phyloP scores from a whole-genome alignment of 2,113 vertebrate genomes.

The Melanocharis versteri region DNA sequence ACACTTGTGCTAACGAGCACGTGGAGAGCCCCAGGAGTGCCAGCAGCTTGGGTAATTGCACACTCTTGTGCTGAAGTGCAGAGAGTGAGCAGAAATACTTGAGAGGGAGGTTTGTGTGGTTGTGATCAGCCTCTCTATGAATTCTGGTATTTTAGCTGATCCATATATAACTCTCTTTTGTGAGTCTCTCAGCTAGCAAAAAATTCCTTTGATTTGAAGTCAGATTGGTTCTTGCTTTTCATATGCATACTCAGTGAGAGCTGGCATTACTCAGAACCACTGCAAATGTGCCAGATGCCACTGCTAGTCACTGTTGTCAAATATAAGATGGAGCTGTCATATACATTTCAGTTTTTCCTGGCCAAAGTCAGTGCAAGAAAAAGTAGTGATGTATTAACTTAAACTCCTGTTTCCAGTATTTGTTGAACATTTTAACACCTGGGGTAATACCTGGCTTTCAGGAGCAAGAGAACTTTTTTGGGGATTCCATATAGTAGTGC shows the following conservation, averaged over 20 bases:
- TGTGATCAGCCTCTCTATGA: background rate
- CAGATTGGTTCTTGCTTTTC: background rate
- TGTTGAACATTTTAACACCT: background rate
- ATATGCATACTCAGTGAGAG: background rate
- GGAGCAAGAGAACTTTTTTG: background rate
- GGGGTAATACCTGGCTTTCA: background rate
- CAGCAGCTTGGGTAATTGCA: background rate
- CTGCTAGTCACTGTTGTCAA: background rate
- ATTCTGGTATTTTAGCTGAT: background rate
- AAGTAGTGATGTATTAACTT: background rate
- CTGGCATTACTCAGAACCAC: background rate
- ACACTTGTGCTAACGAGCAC: background rate
- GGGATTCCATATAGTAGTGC: background rate
- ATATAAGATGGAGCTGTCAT: background rate
- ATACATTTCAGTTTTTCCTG: background rate
- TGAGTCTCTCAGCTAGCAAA: background rate
- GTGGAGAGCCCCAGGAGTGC: accelerated
- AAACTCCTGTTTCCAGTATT: background rate
- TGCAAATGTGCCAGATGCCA: background rate
- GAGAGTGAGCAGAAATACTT: background rate
- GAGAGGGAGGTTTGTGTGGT: background rate
- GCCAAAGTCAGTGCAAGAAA: background rate
- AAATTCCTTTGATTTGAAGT: background rate
- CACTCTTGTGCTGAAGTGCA: background rate
- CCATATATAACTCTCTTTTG: background rate